Evolutionary conservation across 2,888 invertebrate species (phyloP), one percentile per base, ranked within the genome.

Genomic region (Drosophila dives): DNA sequence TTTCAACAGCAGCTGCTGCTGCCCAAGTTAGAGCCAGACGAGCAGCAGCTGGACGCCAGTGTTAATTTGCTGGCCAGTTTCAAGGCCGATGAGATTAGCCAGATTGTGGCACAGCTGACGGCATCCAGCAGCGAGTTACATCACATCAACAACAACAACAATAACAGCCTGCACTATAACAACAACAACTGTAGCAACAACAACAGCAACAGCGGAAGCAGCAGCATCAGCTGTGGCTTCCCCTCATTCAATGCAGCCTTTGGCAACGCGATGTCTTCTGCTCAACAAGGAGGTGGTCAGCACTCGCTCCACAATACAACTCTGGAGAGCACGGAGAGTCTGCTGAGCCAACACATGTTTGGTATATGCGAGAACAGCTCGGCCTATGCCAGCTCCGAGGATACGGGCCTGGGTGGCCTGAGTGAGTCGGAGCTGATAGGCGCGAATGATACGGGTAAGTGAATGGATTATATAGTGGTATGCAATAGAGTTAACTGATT

Each of bases 341-440:
- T 92, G 67, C 83, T 91, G 6, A 91, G 90, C n/a, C 92, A 92
- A 62, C 92, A 93, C 63, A 91, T 93, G 87, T 83, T 93, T 34
- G 92, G 92, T 60, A 91, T 92, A 64, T 94, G 95, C 87, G 95
- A 95, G 64, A 95, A 95, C 86, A 95, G 95, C 63, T 95, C 95
- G 1, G 93, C 94, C 10, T 95, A 95, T 89, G 95, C 95, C 76
- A 95, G 95, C 91, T 94, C 95, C 1, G 95, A 95, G 75, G 95
- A 95, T 78, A 93, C 95, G 0, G 94, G 94, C 0, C 93, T 95
- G 75, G 95, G 95, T 2, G 94, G 94, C 17, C 93, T 95, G 53
- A 95, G 95, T 84, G 95, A 95, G 80, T 94, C 92, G 72, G 95
- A 95, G 87, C 94, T 95, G 78, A 94, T 95, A 74, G 93, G 93